Evolutionary conservation across 2,888 invertebrate genomes (phyloP), one percentile per base, ranked within the genome.

Genomic region (Timema cristinae): DNA sequence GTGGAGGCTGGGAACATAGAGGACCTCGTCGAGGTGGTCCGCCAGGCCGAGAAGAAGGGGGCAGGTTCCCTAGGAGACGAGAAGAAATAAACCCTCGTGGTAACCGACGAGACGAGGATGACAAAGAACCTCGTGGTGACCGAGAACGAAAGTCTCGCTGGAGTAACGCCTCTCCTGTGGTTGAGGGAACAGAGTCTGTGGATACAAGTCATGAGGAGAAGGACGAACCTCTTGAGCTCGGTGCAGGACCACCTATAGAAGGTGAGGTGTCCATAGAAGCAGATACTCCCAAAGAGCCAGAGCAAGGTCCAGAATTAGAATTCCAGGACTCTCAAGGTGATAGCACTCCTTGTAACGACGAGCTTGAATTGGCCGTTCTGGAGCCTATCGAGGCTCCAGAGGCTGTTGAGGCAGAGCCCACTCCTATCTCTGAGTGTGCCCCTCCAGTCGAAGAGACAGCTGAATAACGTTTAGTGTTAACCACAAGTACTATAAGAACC

Each of bases 61-160:
- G 72, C 69, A 68, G 71, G 73, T 73, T 72, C 74, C 73, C 59
- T 73, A 8, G 69, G 61, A 67, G 74, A 69, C 52, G 61, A 69
- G 54, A 32, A 32, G 32, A 32, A 32, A 32, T 32, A 32, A 32
- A 32, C 32, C 32, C 32, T 32, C 32, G 49, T 56, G 68, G 51
- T 15, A 74, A 67, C 54, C 81, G 69, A 79, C 83, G 81, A 80
- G 81, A 51, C 76, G 83, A 82, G 69, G 76, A 76, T 49, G 75
- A 50, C 47, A 73, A 75, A 54, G 70, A 56, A 0, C 56, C 67
- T 48, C 47, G 76, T 77, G 49, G 76, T n/a, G 77, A 75, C 48
- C 76, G 78, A 9, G 79, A 80, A 51, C 71, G 77, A 47, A 69
- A 78, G 50, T 75, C 73, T 50, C 75, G 81, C 48, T 80, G 80